Percentiles rank a stretch among this genome's conserved stretches.
Evolutionary conservation across 2,113 vertebrate species (phyloP).

Genomic region (Hypomesus transpacificus): DNA sequence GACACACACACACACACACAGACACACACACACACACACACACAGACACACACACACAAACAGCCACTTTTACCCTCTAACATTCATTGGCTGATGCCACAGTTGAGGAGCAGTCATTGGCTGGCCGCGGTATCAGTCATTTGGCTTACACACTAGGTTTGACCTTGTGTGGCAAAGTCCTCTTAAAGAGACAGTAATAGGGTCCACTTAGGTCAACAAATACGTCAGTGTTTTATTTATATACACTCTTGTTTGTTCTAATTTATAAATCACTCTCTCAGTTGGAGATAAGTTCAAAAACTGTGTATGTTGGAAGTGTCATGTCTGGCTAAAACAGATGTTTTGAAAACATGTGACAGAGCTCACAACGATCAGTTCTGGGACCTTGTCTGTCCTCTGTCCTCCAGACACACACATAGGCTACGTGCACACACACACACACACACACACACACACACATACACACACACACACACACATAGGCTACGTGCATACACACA

Average conservation of each 20-base stretch:
- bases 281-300: not conserved
- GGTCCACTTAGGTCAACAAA: not conserved
- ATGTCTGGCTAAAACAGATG: too few relatives aligned
- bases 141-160: conserved; percentile 4
- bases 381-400: too few relatives aligned
- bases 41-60: conserved; percentile 9
- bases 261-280: not conserved
- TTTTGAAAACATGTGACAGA: too few relatives aligned
- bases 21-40: conserved; percentile 14
- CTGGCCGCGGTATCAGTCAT: not conserved
- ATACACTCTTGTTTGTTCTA: too few relatives aligned
- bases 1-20: conserved; percentile 13
- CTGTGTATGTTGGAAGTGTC: too few relatives aligned
- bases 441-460: too few relatives aligned
- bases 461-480: too few relatives aligned
- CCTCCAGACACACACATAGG: too few relatives aligned
- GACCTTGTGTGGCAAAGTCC: conserved; percentile 41
- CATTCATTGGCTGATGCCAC: conserved; percentile 38
- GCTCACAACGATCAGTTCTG: too few relatives aligned
- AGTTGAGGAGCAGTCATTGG: conserved; percentile 24
- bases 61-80: not conserved
- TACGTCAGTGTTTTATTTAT: too few relatives aligned
- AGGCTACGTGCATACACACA: too few relatives aligned
- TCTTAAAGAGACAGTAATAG: conserved; percentile 28
- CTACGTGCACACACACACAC: too few relatives aligned